phyloP scores from a whole-genome alignment of 2,113 vertebrate genomes.

The Hippotragus niger region DNA sequence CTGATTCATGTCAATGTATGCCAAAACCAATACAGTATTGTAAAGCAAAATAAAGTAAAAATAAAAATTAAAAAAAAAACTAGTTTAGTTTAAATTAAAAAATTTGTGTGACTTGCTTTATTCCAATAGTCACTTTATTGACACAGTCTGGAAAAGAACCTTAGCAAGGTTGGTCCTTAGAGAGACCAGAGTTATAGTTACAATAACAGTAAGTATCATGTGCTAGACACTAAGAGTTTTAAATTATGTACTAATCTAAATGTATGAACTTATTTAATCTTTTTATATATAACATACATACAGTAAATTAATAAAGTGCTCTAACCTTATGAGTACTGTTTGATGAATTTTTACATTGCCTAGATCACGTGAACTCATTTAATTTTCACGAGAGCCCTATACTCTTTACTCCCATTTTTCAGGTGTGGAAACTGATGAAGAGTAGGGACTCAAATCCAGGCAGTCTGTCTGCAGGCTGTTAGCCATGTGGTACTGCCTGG shows the following conservation, averaged over 20 bases:
- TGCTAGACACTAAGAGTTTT: background rate
- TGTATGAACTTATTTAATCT: background rate
- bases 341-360: background rate
- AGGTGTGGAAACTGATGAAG: slow-evolving; percentile 18
- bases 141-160: background rate
- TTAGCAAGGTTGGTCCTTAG: background rate
- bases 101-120: background rate
- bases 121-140: background rate
- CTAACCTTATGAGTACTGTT: background rate
- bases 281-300: background rate
- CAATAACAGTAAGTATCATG: too few relatives aligned
- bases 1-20: too few relatives aligned
- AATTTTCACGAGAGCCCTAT: background rate
- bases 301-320: background rate
- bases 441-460: background rate
- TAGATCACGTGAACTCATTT: background rate
- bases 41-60: too few relatives aligned
- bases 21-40: too few relatives aligned
- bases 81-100: background rate
- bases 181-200: background rate
- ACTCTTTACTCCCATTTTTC: background rate
- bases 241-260: background rate
- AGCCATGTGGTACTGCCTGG: background rate
- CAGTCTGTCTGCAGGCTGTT: background rate
- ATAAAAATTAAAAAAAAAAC: too few relatives aligned